Base-by-base conservation (phyloP, 2,797 vertebrate species). In the Galagoides demidoff region DNA sequence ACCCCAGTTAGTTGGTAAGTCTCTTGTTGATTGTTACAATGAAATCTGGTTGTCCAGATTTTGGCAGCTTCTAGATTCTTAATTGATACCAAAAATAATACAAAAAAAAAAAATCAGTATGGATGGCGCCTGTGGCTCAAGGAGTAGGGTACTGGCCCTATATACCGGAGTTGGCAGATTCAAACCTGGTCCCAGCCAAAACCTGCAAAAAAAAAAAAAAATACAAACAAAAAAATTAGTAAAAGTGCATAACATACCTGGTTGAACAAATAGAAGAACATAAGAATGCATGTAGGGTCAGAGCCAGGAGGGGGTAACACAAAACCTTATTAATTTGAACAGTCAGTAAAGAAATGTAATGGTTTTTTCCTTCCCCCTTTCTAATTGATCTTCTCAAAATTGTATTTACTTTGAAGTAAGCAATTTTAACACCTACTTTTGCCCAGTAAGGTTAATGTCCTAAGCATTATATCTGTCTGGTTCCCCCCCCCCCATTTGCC, bases 41-140 rank as follows among this genome's bases (percentile, higher is more conserved):
- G 68, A 81, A 88, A 31, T 81, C 63, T 74, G 63, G 59, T 91
- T 39, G 7, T 76, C 37, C 68, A 71, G 68, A 64, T 89, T 76
- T 90, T 39, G 49, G 83, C 74, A 84, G 55, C 19, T 76, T 76
- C 19, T 4, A 68, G 31, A 10, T 87, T 86, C 20, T n/a, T 84
- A 74, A 4, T 57, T 87, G 66, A 57, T 37, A 37, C 20, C 20
- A 34, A 70, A 34, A 68, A 70, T 27, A 88, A 45, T 43, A 10
- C 14, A 19, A 43, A 49, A 49, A 45, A 49, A 49, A 49, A 49
- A 49, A 49, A 49, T 49, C 49, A 49, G 49, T 49, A 14, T 49
- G 45, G 49, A 13, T 49, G 49, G 49, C 13, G 14, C 49, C 49
- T 14, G 13, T 52, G 49, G 49, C 49, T 52, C 49, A 52, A 52